Evolutionary conservation across 2,113 vertebrate species (phyloP).

Genomic region (Tricholaema leucomelas): DNA sequence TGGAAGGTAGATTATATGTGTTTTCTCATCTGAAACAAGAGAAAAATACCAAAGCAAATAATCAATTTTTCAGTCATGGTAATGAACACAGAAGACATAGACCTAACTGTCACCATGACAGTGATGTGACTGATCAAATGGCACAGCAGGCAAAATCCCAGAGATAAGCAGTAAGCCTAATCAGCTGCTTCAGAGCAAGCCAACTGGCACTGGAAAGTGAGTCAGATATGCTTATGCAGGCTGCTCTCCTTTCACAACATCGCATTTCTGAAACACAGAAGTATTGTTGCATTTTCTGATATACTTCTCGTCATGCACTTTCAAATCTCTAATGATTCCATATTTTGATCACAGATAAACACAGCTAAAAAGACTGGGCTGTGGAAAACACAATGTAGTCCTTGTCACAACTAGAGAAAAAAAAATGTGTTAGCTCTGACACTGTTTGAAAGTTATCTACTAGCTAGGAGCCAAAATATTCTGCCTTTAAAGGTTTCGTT

Average conservation of each 20-base stretch:
- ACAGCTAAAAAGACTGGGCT: background rate
- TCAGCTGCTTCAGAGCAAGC: too few relatives aligned
- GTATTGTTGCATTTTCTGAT: background rate
- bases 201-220: background rate
- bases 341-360: background rate
- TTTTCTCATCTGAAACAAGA: background rate
- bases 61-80: background rate
- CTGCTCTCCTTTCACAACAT: background rate
- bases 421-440: background rate
- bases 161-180: background rate
- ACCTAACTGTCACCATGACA: background rate
- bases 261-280: background rate
- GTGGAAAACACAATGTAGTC: background rate
- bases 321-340: background rate
- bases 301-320: background rate
- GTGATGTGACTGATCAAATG: background rate
- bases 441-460: background rate
- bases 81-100: background rate
- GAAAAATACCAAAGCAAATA: background rate
- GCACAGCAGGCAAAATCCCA: background rate
- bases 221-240: background rate
- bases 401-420: background rate
- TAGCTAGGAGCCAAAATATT: background rate
- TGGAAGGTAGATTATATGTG: background rate
- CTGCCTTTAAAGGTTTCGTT: background rate